Percentiles rank a stretch among this genome's conserved stretches.
phyloP scores from a whole-genome alignment of 1,140 invertebrate species.

The Trichomalopsis sarcophagae region DNA sequence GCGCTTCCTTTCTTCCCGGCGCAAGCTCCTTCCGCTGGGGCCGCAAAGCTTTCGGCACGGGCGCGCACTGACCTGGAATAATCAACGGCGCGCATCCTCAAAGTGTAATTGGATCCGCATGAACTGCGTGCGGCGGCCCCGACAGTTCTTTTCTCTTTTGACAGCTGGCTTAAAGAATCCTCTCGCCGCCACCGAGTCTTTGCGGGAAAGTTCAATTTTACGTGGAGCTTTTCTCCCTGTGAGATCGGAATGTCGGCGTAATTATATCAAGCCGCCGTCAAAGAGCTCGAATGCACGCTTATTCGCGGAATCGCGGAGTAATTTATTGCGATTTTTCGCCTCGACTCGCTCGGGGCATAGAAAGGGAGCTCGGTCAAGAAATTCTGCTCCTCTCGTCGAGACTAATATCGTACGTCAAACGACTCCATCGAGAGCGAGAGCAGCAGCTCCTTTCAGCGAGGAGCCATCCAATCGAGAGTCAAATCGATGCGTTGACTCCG shows the following conservation, averaged over 20 bases:
- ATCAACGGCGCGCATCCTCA: conserved; percentile 60
- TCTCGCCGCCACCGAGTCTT: neutral
- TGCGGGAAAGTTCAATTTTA: neutral
- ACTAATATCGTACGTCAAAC: neutral
- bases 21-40: neutral
- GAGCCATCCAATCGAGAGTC: neutral
- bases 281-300: too few relatives aligned
- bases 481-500: neutral
- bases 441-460: neutral
- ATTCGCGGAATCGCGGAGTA: too few relatives aligned
- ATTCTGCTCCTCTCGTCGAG: too few relatives aligned
- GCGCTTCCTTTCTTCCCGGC: conserved; percentile 12
- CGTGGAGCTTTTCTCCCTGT: too few relatives aligned
- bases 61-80: conserved; percentile 62
- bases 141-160: neutral
- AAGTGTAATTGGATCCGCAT: conserved; percentile 68
- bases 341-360: too few relatives aligned
- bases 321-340: too few relatives aligned
- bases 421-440: neutral
- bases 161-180: neutral
- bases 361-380: too few relatives aligned
- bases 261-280: neutral
- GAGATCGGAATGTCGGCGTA: neutral
- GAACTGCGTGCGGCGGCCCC: conserved; percentile 54
- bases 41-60: conserved; percentile 54